A percentile compares a stretch with the other conserved stretches of the same genome.
Evolutionary conservation across 1,140 invertebrate species (phyloP).

Genomic region (Euwallacea fornicatus): DNA sequence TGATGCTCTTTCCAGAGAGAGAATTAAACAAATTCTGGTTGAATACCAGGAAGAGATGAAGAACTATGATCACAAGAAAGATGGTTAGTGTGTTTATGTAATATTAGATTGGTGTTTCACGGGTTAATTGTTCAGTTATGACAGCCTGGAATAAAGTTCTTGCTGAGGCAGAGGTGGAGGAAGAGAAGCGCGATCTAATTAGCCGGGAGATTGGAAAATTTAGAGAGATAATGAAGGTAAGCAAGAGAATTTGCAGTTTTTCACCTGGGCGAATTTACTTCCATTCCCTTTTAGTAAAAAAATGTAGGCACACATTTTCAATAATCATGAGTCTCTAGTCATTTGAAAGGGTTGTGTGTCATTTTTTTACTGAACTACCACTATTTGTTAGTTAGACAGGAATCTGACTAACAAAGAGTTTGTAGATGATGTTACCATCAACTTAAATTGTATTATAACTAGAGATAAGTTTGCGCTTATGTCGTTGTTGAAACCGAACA

Average conservation of each 20-base stretch:
- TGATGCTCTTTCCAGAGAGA: constrained; percentile 71
- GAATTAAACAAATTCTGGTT: constrained; percentile 75
- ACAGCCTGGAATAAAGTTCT: constrained; percentile 64
- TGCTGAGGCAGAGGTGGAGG: constrained; percentile 87
- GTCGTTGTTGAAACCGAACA: constrained; percentile 54
- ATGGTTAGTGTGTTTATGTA: constrained; percentile 45
- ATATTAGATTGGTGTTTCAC: background rate
- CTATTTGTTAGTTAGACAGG: constrained; percentile 27
- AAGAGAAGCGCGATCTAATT: constrained; percentile 95
- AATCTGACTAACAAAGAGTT: constrained; percentile 26
- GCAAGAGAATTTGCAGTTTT: constrained; percentile 36
- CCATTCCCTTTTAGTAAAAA: too few relatives aligned
- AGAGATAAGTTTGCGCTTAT: constrained; percentile 53
- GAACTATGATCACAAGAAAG: constrained; percentile 64
- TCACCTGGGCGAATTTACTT: background rate
- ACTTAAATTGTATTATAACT: constrained; percentile 39
- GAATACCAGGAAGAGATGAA: constrained; percentile 83
- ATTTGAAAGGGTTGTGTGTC: background rate
- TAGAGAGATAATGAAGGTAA: constrained; percentile 95
- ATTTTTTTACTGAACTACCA: background rate
- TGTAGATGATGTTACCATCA: constrained; percentile 19
- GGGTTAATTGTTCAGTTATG: constrained; percentile 42
- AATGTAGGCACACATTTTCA: background rate
- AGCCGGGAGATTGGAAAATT: constrained; percentile 96
- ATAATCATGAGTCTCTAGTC: background rate